Evolutionary conservation across 2,113 vertebrate species (phyloP).

Genomic region (Brachypodius melanocephalos): DNA sequence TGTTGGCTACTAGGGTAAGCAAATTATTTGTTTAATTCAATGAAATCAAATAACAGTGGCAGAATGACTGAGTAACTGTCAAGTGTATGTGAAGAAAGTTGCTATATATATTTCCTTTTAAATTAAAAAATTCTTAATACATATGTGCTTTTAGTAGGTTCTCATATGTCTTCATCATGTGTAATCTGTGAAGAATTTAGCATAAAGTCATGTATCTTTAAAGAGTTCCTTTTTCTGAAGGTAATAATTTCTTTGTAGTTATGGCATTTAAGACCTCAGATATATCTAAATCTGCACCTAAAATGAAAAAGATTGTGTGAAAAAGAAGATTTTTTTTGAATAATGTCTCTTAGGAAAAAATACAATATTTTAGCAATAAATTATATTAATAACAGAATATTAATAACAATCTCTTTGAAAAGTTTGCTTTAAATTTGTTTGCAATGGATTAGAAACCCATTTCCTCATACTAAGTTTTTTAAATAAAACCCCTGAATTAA

Average conservation of each 20-base stretch:
- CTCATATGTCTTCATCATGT: not conserved
- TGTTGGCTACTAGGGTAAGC: not conserved
- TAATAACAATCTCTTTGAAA: not conserved
- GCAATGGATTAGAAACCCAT: constrained; percentile 9
- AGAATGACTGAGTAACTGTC: not conserved
- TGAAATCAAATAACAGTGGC: not conserved
- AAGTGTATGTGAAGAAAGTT: not conserved
- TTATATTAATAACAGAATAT: not conserved
- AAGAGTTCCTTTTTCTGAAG: not conserved
- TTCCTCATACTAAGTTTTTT: not conserved
- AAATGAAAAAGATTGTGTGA: not conserved
- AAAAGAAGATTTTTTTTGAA: fast-evolving
- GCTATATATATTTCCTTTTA: not conserved
- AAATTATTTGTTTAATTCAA: not conserved
- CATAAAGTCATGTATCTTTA: not conserved
- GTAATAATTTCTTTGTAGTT: not conserved
- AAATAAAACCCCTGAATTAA: not conserved
- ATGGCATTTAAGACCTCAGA: not conserved
- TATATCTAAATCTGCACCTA: not conserved
- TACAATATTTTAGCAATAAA: not conserved
- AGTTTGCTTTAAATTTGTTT: constrained; percentile 2
- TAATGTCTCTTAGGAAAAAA: not conserved
- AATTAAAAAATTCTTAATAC: not conserved
- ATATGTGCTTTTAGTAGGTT: not conserved
- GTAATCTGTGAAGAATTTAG: not conserved